Evolutionary conservation across 2,888 invertebrate species (phyloP), one percentile per base, ranked within the genome.

Genomic region (Hydropsyche betteni): DNA sequence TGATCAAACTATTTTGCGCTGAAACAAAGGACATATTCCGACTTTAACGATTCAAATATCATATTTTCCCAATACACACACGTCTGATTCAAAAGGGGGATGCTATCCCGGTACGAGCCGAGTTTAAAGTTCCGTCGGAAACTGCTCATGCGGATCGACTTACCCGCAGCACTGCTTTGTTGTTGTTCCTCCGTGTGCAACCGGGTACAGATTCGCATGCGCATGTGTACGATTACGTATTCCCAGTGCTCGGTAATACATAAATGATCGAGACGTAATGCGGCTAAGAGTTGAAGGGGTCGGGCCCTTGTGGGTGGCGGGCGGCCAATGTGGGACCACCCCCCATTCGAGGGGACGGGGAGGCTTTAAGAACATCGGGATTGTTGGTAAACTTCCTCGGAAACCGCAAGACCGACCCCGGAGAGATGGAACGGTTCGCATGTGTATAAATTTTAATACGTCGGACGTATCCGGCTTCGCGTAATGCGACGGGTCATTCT

Each of bases 241-340:
- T 77, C 77, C 71, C 75, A 75, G 77, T 75, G 69, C 51, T 64
- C 64, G 61, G 69, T 74, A 74, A 77, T 76, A 77, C 77, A 77
- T 77, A 77, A 77, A 75, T 75, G 74, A 75, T 77, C 68, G 77
- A 72, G 77, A 77, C 77, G 75, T 77, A 75, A 75, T 77, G 77
- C 77, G 74, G 74, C 68, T 74, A 70, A 71, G 34, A 38, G 50
- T 64, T n/a, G 55, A n/a, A 14, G 55, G 16, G 55, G 55, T 55
- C 55, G 10, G 16, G 24, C 24, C 55, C n/a, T 6, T n/a, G 55
- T 10, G n/a, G 55, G 55, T 55, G 16, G 64, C 1, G 34, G 64
- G 64, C 3, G 36, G 64, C 10, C 12, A 4, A 36, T 64, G 6
- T 64, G 24, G 36, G 44, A 44, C 64, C 64, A 10, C 53, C 61